These are phyloP conservation scores for Mastomys coucha DNA, from an alignment of 2,113 vertebrate species.

Conservation along the genomic window DNA sequence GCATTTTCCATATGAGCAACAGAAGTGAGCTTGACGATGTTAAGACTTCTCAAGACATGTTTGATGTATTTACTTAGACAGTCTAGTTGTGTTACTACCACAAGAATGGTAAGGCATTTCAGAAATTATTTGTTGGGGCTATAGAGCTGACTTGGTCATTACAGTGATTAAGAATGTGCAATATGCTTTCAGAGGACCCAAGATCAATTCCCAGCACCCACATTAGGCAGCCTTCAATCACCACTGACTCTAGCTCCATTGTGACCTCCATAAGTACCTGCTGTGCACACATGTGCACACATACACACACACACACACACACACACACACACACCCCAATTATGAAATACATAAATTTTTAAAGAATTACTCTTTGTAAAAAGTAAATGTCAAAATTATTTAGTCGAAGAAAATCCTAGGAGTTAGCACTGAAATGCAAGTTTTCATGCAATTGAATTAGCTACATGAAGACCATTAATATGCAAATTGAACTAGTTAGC, in stretches of 20 bases:
- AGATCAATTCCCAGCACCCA: neutral
- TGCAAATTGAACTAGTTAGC: neutral
- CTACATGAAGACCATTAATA: neutral
- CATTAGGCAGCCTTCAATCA: neutral
- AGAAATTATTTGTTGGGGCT: neutral
- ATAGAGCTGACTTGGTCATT: neutral
- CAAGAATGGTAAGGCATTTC: neutral
- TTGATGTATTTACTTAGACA: neutral
- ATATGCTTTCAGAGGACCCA: neutral
- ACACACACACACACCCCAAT: neutral
- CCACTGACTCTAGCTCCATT: neutral
- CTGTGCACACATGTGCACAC: too few species aligned
- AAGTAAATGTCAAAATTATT: neutral
- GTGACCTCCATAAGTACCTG: neutral
- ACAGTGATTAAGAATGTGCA: neutral
- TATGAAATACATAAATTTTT: neutral
- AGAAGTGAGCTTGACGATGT: neutral
- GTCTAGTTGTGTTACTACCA: neutral
- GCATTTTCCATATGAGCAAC: neutral
- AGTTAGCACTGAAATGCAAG: neutral
- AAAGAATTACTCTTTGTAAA: neutral
- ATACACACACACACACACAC: neutral
- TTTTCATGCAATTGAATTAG: slow-evolving; percentile 36
- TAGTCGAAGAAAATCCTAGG: neutral
- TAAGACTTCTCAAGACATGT: neutral